Percentiles rank a stretch among this genome's conserved stretches.
Evolutionary conservation across 1,140 invertebrate species (phyloP).

Genomic region (Protaetia brevitarsis): DNA sequence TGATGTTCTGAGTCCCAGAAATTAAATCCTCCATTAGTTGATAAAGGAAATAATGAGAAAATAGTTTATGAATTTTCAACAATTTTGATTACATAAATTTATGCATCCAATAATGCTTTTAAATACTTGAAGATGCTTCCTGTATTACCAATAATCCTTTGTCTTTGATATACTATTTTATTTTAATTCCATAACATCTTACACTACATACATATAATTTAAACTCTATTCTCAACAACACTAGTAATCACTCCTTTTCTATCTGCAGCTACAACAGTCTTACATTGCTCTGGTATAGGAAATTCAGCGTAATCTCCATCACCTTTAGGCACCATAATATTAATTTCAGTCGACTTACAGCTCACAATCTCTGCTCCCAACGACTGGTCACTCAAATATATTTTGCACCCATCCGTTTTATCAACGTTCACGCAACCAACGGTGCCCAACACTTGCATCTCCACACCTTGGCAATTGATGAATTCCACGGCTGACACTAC

Average conservation of each 20-base stretch:
- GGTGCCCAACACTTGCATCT: background rate
- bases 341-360: constrained; percentile 2
- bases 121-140: no score
- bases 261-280: background rate
- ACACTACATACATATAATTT: background rate
- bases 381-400: background rate
- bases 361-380: background rate
- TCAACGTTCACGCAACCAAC: background rate
- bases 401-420: constrained; percentile 1
- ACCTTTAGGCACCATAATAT: background rate
- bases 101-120: no score
- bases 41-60: no score
- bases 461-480: background rate
- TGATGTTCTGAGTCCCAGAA: no score
- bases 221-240: background rate
- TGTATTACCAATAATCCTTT: no score
- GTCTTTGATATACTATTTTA: background rate
- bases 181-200: background rate
- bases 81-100: no score
- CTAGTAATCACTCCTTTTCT: background rate
- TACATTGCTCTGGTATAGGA: constrained; percentile 1
- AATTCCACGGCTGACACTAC: background rate
- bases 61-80: no score
- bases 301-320: background rate
- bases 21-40: no score